Base-by-base conservation (phyloP, 1,140 invertebrate species). In the Drosophila tani region DNA sequence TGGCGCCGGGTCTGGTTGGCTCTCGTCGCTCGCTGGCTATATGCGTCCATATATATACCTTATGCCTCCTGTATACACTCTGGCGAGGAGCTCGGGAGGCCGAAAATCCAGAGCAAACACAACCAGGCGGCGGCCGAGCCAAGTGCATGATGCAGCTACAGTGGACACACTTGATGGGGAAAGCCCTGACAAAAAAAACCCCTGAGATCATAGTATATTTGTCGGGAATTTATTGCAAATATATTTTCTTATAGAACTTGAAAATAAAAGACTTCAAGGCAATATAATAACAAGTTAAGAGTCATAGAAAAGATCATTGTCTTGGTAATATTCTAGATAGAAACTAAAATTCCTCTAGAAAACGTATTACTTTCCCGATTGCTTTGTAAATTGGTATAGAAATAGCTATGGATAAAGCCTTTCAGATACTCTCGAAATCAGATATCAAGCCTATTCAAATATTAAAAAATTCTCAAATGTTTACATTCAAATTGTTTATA, bases 1-100 rank as follows among this genome's bases (percentile, higher is more conserved):
- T 55, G 47, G 47, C 49, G 64, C 32, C 32, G 49, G 67, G 64
- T 38, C 63, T 66, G 67, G 67, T 70, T 70, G 67, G 67, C 41
- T 56, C 38, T 56, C 53, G 35, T 55, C 49, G 40, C 21, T 68
- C 67, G 21, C 49, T 68, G 62, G 47, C 55, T 69, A 67, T 69
- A 67, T 69, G 63, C 64, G 67, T 68, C 32, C 49, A 55, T 55
- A 55, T 53, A 50, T 59, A 47, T 32, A 55, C 49, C 41, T 27
- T 46, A n/a, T n/a, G 19, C 41, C 64, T 47, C 58, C 58, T 27
- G 64, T 47, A n/a, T 67, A 35, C 59, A n/a, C 32, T 14, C 40
- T 62, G 56, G 19, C 56, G 19, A 66, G 40, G 41, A 29, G 17
- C 63, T 60, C 58, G 17, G 19, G 7, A 8, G 47, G 32, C 12